Base-by-base conservation (phyloP, 2,113 vertebrate genomes). In the Bufo gargarizans region DNA sequence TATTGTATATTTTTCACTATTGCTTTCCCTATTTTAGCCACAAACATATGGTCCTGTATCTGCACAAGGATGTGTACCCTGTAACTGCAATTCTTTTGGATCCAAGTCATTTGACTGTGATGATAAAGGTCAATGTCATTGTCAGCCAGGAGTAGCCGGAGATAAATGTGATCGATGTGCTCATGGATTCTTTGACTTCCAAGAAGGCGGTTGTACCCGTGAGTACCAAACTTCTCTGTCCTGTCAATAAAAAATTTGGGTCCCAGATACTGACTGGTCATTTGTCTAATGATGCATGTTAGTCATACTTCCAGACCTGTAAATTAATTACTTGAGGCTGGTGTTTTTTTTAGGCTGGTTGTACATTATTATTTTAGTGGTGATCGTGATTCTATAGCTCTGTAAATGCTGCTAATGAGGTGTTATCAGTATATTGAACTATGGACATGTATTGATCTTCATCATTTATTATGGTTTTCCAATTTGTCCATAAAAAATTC, bases 171-270 rank as follows among this genome's bases (percentile, higher is more conserved):
- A 99, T 91, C 96, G 90, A 50, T 99, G 98, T 76, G 93, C 96
- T 47, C 94, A 92, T 0, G 98, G 98, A 20, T 96, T 95, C 93
- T 99, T 97, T 93, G 96, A 95, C 92, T 99, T 99, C 89, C 96
- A 99, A 92, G 98, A 99, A 92, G 98, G 98, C 77, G 98, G 98
- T 82, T 99, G 98, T 92, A 96, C 96, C 90, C 92, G 98, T 99
- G 95, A 91, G 97, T 94, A 89, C 86, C 89, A 16, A 20, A n/a
- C 20, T 16, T 67, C 22, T 83, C n/a, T 2, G 13, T 65, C 10
- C 13, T 65, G 6, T 58, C 10, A n/a, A 2, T 58, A 17, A 56
- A 56, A 10, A 19, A 50, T 11, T 49, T 50, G 20, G 13, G 45
- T 43, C 3, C 22, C 2, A 71, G 63, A 67, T 22, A 11, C 9